Conservation (phyloP, 2,797 vertebrate species). For the Sylvia borin region DNA sequence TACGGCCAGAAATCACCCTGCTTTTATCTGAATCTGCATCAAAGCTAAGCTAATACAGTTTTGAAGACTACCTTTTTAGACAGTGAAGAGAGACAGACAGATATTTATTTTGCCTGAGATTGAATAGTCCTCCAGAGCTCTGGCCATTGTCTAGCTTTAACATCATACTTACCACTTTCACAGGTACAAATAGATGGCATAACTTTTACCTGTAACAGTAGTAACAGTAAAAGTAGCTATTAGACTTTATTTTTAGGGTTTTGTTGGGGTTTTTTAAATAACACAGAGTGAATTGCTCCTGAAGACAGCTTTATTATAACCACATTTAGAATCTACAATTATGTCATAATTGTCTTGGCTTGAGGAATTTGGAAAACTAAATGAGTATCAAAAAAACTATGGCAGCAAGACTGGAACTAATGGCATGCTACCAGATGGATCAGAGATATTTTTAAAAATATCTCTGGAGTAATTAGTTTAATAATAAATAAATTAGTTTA, state of each 20-base stretch:
- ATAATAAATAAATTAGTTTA: too few relatives aligned
- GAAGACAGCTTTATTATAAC: not conserved
- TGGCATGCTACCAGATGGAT: not conserved
- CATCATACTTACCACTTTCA: not conserved
- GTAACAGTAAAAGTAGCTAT: not conserved
- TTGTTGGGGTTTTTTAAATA: not conserved
- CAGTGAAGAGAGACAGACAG: not conserved
- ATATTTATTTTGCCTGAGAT: not conserved
- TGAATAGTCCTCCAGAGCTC: not conserved
- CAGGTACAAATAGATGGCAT: not conserved
- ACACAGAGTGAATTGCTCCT: not conserved
- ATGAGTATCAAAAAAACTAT: not conserved
- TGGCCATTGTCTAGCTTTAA: not conserved
- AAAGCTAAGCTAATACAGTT: not conserved
- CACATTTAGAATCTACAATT: not conserved
- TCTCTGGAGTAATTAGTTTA: not conserved
- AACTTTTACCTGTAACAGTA: not conserved
- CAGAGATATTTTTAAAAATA: not conserved
- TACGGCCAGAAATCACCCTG: not conserved
- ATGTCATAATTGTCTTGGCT: not conserved
- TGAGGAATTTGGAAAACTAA: conserved; percentile 7
- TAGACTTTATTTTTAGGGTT: not conserved
- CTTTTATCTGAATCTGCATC: not conserved
- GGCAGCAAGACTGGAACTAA: conserved; percentile 1
- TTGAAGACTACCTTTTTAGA: not conserved